Base-by-base conservation (phyloP, 2,113 vertebrate genomes). In the Cromileptes altivelis region DNA sequence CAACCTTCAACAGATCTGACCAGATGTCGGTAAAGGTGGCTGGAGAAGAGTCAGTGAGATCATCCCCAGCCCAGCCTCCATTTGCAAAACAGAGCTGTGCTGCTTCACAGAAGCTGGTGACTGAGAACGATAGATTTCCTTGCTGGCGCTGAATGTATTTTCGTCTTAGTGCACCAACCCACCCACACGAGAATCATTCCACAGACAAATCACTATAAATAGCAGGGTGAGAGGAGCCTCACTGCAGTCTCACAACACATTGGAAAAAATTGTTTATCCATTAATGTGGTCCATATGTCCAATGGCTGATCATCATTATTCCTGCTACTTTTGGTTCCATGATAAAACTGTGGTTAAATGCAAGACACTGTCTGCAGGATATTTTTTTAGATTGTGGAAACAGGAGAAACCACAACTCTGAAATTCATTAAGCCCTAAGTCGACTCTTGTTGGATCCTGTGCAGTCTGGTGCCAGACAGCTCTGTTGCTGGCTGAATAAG, bases 401-500 rank as follows among this genome's bases (percentile, higher is more conserved):
- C 49, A 52, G 70, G 61, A 14, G 37, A 70, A 78, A 85, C 23
- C 55, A 23, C 8, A 25, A 56, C 56, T 86, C 57, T 68, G 57
- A 82, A 75, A 78, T 23, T 76, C 53, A 82, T 33, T 61, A 63
- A 61, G 58, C 53, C 52, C 62, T 3, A 60, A 65, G 30, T 45
- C 4, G 12, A 52, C 52, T 61, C 23, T 45, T 45, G 23, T 83
- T 61, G n/a, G 55, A 81, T 68, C 71, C 53, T 23, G 18, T 75
- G 53, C 53, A 75, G 61, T 53, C 67, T 61, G 57, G 55, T 71
- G 70, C 78, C 78, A 87, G 77, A 70, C 85, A 23, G 70, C 72
- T 80, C 42, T 68, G 47, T 73, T 83, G 58, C 71, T 87, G 73
- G 76, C 63, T 79, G 47, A 84, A 81, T 70, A 92, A 89, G 6